A percentile compares a stretch with the other conserved stretches of the same genome.
These are phyloP conservation scores for Periparus ater DNA, from an alignment of 2,797 vertebrate species.

Conservation along the genomic window DNA sequence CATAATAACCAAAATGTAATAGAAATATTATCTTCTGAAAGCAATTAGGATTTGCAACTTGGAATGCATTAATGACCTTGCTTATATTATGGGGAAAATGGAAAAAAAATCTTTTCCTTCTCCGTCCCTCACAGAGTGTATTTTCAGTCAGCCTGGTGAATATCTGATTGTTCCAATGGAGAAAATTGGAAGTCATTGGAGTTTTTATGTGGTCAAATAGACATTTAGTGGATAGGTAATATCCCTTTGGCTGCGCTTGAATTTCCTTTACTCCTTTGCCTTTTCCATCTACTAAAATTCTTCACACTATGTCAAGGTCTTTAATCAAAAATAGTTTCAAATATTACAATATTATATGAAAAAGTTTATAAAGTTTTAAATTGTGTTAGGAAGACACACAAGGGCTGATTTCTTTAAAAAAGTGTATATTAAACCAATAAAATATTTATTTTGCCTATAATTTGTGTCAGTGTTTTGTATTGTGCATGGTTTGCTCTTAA, in stretches of 20 bases:
- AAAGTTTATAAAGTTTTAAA: constrained; percentile 72
- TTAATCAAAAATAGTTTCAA: constrained; percentile 72
- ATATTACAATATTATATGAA: constrained; percentile 71
- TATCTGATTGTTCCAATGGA: constrained; percentile 2
- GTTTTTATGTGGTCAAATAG: constrained; percentile 61
- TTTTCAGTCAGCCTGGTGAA: constrained; percentile 59
- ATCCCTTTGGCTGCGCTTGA: constrained; percentile 56
- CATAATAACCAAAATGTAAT: constrained; percentile 55
- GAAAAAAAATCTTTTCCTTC: constrained; percentile 38
- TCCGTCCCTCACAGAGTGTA: constrained; percentile 18
- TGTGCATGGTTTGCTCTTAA: background rate
- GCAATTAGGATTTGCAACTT: constrained; percentile 56
- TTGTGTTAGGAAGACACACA: constrained; percentile 81
- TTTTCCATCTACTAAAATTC: constrained; percentile 60
- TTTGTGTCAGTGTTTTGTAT: constrained; percentile 24
- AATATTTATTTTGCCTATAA: constrained; percentile 98
- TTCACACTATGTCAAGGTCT: constrained; percentile 68
- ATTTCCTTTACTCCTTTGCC: constrained; percentile 57
- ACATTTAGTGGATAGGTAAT: constrained; percentile 52
- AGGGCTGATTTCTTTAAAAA: constrained; percentile 83
- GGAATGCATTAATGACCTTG: constrained; percentile 55
- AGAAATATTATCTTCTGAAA: constrained; percentile 59
- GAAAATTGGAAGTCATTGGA: constrained; percentile 19
- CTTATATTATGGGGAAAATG: constrained; percentile 31
- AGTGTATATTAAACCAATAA: constrained; percentile 88